These are phyloP conservation scores for Tetragonula clypearis DNA, from an alignment of 1,140 invertebrate species.

Conservation along the genomic window DNA sequence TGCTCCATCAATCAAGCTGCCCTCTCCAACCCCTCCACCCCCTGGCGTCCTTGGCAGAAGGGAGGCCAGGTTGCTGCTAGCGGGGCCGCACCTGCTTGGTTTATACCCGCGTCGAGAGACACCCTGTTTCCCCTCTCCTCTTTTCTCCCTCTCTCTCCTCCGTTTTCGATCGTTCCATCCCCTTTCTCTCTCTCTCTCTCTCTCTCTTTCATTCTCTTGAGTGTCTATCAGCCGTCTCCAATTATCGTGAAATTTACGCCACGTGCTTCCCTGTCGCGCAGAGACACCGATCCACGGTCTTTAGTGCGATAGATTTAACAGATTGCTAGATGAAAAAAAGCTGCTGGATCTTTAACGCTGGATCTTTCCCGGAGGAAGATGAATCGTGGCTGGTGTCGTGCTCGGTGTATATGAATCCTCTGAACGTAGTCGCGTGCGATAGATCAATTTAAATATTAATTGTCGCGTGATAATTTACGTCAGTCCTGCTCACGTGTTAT, in stretches of 20 bases:
- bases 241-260: slow-evolving; percentile 2
- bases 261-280: neutral
- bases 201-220: neutral
- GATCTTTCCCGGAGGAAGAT: too few species aligned
- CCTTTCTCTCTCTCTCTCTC: neutral
- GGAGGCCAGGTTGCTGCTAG: neutral
- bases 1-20: slow-evolving; percentile 44
- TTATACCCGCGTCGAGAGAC: neutral
- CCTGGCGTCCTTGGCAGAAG: slow-evolving; percentile 23
- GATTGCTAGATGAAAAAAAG: neutral
- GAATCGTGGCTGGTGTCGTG: too few species aligned
- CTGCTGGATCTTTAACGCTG: neutral
- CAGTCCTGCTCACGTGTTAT: too few species aligned
- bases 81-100: slow-evolving; percentile 22
- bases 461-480: too few species aligned
- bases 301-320: neutral
- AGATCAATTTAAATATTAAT: too few species aligned
- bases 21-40: too few species aligned
- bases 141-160: neutral
- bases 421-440: too few species aligned
- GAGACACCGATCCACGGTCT: neutral
- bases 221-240: too few species aligned
- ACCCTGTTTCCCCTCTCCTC: neutral
- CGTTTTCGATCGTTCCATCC: neutral
- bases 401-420: too few species aligned